phyloP scores from a whole-genome alignment of 2,113 vertebrate species.

The Aptenodytes patagonicus region DNA sequence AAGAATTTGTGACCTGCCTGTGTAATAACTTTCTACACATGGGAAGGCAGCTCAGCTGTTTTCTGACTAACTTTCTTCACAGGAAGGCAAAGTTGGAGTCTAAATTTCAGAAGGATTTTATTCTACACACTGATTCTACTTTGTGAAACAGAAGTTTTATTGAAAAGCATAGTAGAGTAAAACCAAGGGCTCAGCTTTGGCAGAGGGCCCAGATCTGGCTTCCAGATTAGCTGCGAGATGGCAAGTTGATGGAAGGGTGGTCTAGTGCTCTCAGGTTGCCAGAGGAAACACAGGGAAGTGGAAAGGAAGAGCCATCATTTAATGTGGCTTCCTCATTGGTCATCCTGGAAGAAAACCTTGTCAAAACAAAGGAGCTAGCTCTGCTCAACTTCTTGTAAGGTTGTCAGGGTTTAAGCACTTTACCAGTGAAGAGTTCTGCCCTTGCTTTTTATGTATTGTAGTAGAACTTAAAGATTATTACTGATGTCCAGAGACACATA shows the following conservation, averaged over 20 bases:
- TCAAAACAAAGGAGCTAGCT: neutral
- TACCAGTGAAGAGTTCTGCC: neutral
- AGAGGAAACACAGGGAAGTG: neutral
- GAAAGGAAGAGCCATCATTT: neutral
- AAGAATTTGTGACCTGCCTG: neutral
- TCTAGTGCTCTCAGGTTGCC: neutral
- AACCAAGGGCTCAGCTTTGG: neutral
- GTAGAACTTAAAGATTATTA: neutral
- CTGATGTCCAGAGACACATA: neutral
- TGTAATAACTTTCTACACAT: neutral
- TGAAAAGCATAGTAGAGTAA: neutral
- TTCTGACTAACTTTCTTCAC: slow-evolving; percentile 24
- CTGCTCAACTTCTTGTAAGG: neutral
- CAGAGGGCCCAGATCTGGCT: neutral
- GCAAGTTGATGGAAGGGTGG: neutral
- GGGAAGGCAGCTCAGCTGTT: neutral
- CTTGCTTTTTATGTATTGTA: neutral
- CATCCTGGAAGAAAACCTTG: neutral
- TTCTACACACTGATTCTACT: neutral
- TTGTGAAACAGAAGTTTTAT: neutral
- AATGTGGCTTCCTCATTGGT: neutral
- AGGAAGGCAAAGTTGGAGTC: slow-evolving; percentile 46
- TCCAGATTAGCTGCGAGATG: neutral
- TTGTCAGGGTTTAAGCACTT: neutral
- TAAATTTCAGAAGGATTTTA: slow-evolving; percentile 19